Conservation (phyloP, 2,113 vertebrate species). For the Canis aureus region DNA sequence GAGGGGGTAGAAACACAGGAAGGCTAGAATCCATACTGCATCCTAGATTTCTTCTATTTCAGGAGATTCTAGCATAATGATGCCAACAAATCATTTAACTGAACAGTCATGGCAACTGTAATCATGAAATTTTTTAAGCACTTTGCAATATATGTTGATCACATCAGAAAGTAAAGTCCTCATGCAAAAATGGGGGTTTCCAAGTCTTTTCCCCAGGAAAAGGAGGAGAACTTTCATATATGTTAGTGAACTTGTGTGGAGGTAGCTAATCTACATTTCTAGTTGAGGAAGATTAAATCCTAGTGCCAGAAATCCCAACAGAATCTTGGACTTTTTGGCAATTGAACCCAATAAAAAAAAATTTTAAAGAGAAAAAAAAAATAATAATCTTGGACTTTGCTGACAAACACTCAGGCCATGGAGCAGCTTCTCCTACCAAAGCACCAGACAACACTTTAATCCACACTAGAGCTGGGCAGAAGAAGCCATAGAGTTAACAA, state of each 20-base stretch:
- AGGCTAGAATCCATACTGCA: background rate
- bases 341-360: no score
- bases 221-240: background rate
- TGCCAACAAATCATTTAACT: background rate
- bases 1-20: background rate
- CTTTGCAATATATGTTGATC: constrained; percentile 17
- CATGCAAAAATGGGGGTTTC: background rate
- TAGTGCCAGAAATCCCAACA: background rate
- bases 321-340: background rate
- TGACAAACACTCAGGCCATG: background rate
- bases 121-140: constrained; percentile 5
- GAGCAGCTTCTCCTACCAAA: background rate
- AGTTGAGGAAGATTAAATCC: background rate
- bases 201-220: background rate
- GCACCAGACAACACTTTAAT: background rate
- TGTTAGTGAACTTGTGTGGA: background rate
- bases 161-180: constrained; percentile 27
- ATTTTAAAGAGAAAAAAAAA: no score
- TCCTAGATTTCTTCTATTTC: background rate
- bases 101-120: background rate
- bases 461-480: background rate
- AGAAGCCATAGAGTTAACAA: background rate
- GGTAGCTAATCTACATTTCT: background rate
- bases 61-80: background rate
- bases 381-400: background rate